These are phyloP conservation scores for Eristalinus sepulchralis DNA, from an alignment of 2,888 invertebrate species.

Conservation along the genomic window DNA sequence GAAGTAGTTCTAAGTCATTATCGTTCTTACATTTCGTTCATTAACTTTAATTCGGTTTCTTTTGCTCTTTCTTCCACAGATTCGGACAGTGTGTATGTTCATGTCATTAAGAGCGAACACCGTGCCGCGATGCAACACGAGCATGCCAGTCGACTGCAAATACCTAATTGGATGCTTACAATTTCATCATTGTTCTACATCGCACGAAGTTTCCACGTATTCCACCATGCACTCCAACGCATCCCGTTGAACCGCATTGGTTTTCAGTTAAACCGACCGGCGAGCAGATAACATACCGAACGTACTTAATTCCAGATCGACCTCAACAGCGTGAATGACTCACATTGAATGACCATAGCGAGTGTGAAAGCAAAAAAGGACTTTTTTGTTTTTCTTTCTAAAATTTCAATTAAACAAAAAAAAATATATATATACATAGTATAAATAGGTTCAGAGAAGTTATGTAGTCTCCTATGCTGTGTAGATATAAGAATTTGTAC, in stretches of 20 bases:
- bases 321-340: conserved; percentile 37
- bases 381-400: neutral
- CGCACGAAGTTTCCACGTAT: conserved; percentile 28
- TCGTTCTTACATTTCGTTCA: neutral
- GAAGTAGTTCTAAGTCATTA: no score
- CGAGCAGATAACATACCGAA: conserved; percentile 55
- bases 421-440: neutral
- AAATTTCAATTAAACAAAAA: neutral
- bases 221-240: neutral
- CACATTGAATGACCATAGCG: conserved; percentile 22
- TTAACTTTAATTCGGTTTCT: neutral
- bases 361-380: neutral
- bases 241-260: conserved; percentile 16
- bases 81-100: conserved; percentile 91
- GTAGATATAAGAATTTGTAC: neutral
- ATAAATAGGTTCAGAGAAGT: neutral
- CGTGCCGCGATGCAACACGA: conserved; percentile 85
- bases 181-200: conserved; percentile 65
- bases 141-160: conserved; percentile 76
- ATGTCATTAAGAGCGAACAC: conserved; percentile 89
- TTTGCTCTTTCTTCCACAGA: conserved; percentile 82
- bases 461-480: neutral
- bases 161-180: conserved; percentile 76
- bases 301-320: neutral
- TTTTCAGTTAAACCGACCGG: conserved; percentile 37